Evolutionary conservation across 2,888 invertebrate species (phyloP).

Genomic region (Drosophila rubida): DNA sequence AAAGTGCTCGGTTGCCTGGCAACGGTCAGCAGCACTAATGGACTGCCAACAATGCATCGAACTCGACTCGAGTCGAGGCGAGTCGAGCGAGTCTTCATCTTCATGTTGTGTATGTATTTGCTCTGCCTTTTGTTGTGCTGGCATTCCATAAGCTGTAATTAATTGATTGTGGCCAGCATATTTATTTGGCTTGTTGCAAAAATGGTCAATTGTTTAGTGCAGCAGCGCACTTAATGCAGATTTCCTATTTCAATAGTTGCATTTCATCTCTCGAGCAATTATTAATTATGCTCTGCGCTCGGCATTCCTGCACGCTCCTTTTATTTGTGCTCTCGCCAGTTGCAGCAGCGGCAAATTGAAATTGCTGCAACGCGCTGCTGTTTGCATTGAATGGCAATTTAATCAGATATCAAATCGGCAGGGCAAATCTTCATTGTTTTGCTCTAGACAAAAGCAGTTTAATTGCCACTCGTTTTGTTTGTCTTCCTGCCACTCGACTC

Average conservation of each 20-base stretch:
- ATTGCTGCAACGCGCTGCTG: neutral
- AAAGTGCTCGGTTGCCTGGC: constrained; percentile 14
- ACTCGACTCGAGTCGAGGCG: too few relatives aligned
- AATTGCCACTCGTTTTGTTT: neutral
- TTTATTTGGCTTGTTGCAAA: too few relatives aligned
- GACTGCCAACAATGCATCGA: constrained; percentile 4
- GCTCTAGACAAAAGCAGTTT: constrained; percentile 13
- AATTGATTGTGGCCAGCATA: too few relatives aligned
- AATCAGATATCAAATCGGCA: neutral
- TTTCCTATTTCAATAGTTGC: neutral
- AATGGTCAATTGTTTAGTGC: too few relatives aligned
- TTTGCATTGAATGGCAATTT: neutral
- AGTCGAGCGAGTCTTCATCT: too few relatives aligned
- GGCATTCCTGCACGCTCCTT: too few relatives aligned
- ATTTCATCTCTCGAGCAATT: neutral
- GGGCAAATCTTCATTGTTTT: constrained; percentile 1
- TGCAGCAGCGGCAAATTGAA: neutral
- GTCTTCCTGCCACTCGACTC: neutral
- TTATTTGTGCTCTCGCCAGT: too few relatives aligned
- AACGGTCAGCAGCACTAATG: constrained; percentile 8
- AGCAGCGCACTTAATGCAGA: neutral
- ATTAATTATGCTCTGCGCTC: neutral
- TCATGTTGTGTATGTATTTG: too few relatives aligned
- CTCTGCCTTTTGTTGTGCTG: too few relatives aligned
- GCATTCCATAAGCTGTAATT: too few relatives aligned